Evolutionary conservation across 2,888 invertebrate species (phyloP).

Genomic region (Halictus ligatus): DNA sequence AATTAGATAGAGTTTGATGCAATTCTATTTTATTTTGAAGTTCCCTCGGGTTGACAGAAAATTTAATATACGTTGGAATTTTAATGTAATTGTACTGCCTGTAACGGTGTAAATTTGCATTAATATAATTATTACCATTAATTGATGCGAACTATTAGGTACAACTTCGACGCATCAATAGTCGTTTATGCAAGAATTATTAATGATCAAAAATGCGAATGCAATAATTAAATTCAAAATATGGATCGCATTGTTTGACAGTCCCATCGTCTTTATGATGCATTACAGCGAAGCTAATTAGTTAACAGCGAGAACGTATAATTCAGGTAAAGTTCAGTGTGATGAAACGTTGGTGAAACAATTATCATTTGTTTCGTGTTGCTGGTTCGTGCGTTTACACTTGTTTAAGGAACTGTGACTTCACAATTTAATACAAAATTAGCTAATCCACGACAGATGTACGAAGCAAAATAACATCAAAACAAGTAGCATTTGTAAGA

Average conservation of each 20-base stretch:
- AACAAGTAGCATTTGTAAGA: neutral
- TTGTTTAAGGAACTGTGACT: neutral
- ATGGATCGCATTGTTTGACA: neutral
- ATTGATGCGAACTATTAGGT: no score
- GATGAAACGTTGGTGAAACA: neutral
- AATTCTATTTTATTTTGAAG: no score
- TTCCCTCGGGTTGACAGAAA: no score
- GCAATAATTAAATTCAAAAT: neutral
- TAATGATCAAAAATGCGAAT: neutral
- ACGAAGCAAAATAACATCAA: neutral
- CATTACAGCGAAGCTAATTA: no score
- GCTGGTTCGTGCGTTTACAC: neutral
- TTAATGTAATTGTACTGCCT: no score
- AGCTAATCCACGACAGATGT: neutral
- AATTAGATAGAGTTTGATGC: no score
- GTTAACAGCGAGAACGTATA: neutral
- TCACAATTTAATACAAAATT: neutral
- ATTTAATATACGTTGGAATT: no score
- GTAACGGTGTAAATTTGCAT: neutral
- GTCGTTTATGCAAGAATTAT: neutral
- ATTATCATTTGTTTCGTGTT: neutral
- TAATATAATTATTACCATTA: neutral
- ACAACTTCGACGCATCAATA: no score
- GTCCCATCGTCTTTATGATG: no score
- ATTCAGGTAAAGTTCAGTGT: neutral